Base-by-base conservation (phyloP, 2,113 vertebrate species). In the Rhombomys opimus region DNA sequence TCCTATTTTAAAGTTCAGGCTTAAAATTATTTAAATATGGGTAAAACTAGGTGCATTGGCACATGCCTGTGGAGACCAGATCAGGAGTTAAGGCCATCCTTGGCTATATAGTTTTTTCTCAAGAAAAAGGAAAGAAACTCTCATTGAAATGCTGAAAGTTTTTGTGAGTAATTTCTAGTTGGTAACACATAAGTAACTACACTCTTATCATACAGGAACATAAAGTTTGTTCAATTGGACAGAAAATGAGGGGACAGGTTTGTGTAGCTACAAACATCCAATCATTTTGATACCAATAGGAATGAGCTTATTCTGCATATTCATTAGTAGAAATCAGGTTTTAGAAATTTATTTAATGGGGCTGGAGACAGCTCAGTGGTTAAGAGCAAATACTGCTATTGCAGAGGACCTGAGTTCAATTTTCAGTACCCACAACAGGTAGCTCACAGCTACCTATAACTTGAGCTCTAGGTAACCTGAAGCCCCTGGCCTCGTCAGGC, bases 11-110 rank as follows among this genome's bases (percentile, higher is more conserved):
- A 92, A 90, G 46, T 85, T 67, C 22, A 85, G 35, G 7, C 59
- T 95, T 91, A 89, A 96, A 93, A 92, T 95, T 87, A 91, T 95
- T 25, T 70, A 80, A 81, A 95, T 61, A 9, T 95, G 52, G 67
- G 81, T 68, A 87, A 93, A 68, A 87, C 41, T 68, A 25, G 46
- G 22, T 57, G 3, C 54, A 50, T 35, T 57, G 22, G 50, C 35
- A 57, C 35, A 70, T 4, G 52, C 67, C 50, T 72, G 32, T 57
- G 50, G 52, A 89, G n/a, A 17, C 68, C 57, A 35, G 32, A 38
- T 89, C n/a, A 59, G 35, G 52, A 73, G 30, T 54, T 25, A 20
- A 70, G 22, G 25, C n/a, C n/a, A 89, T 52, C 68, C 70, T 75
- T 50, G 68, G 15, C 86, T 87, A 72, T 54, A 70, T n/a, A 50